Base-by-base conservation (phyloP, 2,797 vertebrate species). In the Trematomus bernacchii region DNA sequence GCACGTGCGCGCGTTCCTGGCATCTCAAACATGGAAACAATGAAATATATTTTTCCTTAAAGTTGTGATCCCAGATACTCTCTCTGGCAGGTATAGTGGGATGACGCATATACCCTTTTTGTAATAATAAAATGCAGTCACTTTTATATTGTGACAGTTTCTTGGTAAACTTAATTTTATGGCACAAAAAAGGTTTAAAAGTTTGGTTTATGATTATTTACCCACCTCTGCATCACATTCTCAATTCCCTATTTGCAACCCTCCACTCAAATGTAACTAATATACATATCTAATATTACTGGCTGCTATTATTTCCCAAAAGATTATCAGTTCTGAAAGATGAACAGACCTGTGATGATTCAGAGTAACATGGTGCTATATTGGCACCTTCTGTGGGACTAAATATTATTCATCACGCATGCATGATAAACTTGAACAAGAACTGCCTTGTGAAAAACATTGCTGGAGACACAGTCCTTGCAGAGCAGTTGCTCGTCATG, bases 261-360 rank as follows among this genome's bases (percentile, higher is more conserved):
- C 33, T 21, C 3, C 1, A 21, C 12, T 55, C 16, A 44, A 33
- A 61, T 55, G 2, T 11, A 40, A 69, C 52, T n/a, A 58, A 30
- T 6, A 23, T n/a, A 71, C 13, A 59, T 16, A 62, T 27, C 44
- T 53, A 79, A 13, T 40, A 42, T 62, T 21, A 40, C 37, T 2
- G 54, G 46, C 69, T 66, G 47, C 66, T 50, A 60, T 82, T 74
- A 59, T 73, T 55, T 70, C 59, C 44, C 33, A 9, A 53, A 70
- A 72, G 37, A 63, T 62, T 21, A 75, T 52, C 73, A 73, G 75
- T 13, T 71, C 68, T 71, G 19, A 77, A 61, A 74, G 74, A 84
- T 75, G 77, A 82, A 68, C 70, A 83, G 75, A 86, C 77, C 75
- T 80, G 64, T 58, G 74, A 53, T 79, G 71, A 84, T 71, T 82